These are phyloP conservation scores for Callyntrura guangdongensis DNA, from an alignment of 2,888 invertebrate genomes.

Conservation along the genomic window DNA sequence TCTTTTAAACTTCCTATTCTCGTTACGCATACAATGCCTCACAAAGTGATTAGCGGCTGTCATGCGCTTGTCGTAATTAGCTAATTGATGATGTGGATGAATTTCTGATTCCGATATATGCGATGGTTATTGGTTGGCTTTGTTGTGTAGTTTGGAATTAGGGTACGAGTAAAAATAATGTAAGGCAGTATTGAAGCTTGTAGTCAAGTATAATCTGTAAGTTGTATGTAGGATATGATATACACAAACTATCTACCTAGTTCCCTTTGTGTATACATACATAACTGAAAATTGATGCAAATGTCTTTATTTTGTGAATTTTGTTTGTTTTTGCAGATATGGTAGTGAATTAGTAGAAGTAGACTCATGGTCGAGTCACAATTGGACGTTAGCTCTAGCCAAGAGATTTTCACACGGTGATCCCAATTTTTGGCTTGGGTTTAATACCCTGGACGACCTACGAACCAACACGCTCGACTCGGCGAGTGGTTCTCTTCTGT, in stretches of 20 bases:
- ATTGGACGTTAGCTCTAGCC: slow-evolving; percentile 94
- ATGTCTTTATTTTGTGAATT: slow-evolving; percentile 75
- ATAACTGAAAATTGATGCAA: neutral
- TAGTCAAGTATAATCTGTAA: neutral
- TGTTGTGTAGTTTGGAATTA: neutral
- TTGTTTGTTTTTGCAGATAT: slow-evolving; percentile 89
- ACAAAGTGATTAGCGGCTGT: slow-evolving; percentile 58
- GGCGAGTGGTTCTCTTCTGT: slow-evolving; percentile 95
- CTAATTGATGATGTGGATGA: slow-evolving; percentile 75
- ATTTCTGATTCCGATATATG: slow-evolving; percentile 61
- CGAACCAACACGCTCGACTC: slow-evolving; percentile 98
- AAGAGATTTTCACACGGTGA: slow-evolving; percentile 86
- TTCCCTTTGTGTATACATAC: neutral
- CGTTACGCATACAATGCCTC: neutral
- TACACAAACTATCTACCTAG: neutral
- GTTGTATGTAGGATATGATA: neutral
- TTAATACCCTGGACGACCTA: slow-evolving; percentile 96
- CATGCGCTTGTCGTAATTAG: slow-evolving; percentile 72
- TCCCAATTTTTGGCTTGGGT: slow-evolving; percentile 94
- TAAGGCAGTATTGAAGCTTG: neutral
- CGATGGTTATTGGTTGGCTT: slow-evolving; percentile 75
- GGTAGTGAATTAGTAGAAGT: slow-evolving; percentile 97
- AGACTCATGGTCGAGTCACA: slow-evolving; percentile 96
- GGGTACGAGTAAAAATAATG: neutral
- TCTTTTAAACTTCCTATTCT: slow-evolving; percentile 24